Percentiles rank a stretch among this genome's conserved stretches.
Conservation (phyloP, 2,797 vertebrate species). For the Acrossocheilus wenchowensis region DNA sequence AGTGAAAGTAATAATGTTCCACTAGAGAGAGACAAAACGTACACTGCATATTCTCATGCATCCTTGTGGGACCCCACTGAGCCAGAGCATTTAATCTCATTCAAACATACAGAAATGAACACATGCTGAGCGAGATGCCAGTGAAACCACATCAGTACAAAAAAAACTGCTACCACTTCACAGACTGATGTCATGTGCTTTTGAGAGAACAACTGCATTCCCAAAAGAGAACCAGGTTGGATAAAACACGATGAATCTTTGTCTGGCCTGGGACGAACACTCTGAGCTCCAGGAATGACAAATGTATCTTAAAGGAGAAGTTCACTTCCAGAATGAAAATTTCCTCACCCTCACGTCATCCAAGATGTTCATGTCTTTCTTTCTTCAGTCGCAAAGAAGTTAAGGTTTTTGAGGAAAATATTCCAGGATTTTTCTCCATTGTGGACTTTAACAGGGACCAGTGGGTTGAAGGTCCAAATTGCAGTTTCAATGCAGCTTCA, state of each 20-base stretch:
- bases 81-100: background rate
- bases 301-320: background rate
- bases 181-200: background rate
- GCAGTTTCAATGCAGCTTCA: too few species aligned
- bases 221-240: background rate
- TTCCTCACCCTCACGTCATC: too few species aligned
- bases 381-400: too few species aligned
- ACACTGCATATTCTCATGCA: background rate
- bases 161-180: background rate
- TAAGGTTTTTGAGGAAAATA: too few species aligned
- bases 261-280: background rate
- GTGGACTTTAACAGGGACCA: too few species aligned
- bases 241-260: background rate
- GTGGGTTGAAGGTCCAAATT: too few species aligned
- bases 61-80: background rate
- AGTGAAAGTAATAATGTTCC: background rate
- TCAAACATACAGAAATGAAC: background rate
- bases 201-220: background rate
- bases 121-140: background rate
- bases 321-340: background rate
- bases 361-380: too few species aligned
- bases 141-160: background rate
- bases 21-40: background rate
- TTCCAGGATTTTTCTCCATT: too few species aligned
- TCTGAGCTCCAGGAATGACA: background rate